Conservation (phyloP, 2,888 invertebrate species). For the Ferdinandea cuprea region DNA sequence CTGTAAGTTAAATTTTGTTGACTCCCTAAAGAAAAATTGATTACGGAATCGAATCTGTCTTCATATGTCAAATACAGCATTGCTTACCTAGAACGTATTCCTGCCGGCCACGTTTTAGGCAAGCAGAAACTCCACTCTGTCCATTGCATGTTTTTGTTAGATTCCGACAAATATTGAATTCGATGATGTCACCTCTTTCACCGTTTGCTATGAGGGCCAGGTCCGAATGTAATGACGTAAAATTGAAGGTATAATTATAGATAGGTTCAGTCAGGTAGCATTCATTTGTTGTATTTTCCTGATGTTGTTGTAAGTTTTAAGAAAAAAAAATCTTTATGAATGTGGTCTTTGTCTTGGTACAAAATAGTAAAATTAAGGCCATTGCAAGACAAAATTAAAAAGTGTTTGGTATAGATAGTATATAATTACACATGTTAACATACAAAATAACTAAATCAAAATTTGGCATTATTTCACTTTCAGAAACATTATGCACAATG, state of each 20-base stretch:
- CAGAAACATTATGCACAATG: too few species aligned
- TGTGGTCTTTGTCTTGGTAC: too few species aligned
- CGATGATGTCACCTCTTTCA: conserved; percentile 77
- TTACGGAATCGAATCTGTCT: too few species aligned
- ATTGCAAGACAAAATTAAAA: too few species aligned
- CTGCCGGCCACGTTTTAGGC: conserved; percentile 78
- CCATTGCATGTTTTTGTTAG: conserved; percentile 79
- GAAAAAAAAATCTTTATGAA: too few species aligned
- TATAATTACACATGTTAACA: too few species aligned
- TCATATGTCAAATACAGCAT: not conserved
- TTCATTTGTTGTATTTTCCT: conserved; percentile 77
- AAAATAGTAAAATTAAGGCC: too few species aligned
- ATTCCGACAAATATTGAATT: conserved; percentile 82
- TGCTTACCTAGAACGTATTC: conserved; percentile 80
- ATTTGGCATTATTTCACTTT: too few species aligned
- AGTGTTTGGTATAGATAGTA: too few species aligned
- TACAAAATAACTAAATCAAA: too few species aligned
- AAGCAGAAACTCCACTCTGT: conserved; percentile 80
- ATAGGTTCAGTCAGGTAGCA: conserved; percentile 81
- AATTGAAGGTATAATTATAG: conserved; percentile 81
- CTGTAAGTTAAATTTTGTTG: conserved; percentile 79
- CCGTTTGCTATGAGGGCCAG: conserved; percentile 78
- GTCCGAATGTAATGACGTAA: conserved; percentile 79
- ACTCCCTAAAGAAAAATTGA: conserved; percentile 77
- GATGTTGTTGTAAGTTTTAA: conserved; percentile 9